Percentiles rank a stretch among this genome's conserved stretches.
These are phyloP conservation scores for Halcyon malimbica DNA, from an alignment of 2,113 vertebrate genomes.

Conservation along the genomic window DNA sequence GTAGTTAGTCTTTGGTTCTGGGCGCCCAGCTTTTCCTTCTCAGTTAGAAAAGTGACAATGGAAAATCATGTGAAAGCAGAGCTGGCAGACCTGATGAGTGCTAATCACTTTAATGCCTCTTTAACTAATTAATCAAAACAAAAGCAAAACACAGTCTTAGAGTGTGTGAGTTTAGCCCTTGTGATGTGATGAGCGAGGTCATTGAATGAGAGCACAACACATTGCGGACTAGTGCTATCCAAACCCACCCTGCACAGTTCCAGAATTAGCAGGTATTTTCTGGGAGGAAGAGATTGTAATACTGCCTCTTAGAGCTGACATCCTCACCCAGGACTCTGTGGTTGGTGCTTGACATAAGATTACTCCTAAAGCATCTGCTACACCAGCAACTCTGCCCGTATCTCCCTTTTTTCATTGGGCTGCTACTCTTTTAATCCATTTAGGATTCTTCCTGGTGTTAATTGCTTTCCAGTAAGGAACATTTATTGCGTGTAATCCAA, in stretches of 20 bases:
- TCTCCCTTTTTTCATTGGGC: background rate
- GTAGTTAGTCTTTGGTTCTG: background rate
- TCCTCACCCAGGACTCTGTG: background rate
- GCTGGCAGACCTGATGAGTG: background rate
- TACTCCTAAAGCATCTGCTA: background rate
- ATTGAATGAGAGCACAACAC: background rate
- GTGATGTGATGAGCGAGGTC: background rate
- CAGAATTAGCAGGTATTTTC: background rate
- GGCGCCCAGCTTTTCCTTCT: background rate
- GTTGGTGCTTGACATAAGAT: background rate
- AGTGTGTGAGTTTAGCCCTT: background rate
- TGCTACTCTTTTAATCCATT: background rate
- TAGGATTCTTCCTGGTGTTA: background rate
- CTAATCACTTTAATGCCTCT: background rate
- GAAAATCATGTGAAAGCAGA: background rate
- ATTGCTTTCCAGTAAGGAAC: background rate
- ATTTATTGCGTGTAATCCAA: background rate
- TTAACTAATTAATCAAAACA: slow-evolving; percentile 32
- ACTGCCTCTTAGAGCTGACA: background rate
- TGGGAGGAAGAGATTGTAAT: background rate
- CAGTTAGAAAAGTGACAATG: background rate
- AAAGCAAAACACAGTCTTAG: background rate
- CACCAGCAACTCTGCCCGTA: background rate
- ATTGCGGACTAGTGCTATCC: background rate
- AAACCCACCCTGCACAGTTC: background rate